These are phyloP conservation scores for Rhinichthys klamathensis DNA, from an alignment of 2,113 vertebrate genomes.

Conservation along the genomic window DNA sequence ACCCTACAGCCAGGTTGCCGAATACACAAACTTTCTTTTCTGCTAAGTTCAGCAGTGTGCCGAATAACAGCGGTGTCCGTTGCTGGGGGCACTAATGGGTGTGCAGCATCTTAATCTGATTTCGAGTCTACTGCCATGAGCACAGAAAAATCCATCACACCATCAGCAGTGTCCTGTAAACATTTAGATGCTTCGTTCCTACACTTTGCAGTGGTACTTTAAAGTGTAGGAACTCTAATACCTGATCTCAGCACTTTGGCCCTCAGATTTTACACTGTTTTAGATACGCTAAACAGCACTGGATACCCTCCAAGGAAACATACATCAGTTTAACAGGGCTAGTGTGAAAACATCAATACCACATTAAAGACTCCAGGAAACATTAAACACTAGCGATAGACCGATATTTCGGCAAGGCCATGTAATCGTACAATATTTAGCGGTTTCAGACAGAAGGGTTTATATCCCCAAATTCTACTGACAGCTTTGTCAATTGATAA, in stretches of 20 bases:
- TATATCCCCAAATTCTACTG: background rate
- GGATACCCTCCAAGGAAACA: background rate
- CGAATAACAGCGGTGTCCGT: background rate
- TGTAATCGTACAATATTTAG: background rate
- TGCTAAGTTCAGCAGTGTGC: constrained; percentile 31
- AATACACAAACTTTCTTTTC: constrained; percentile 20
- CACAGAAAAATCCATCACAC: constrained; percentile 8
- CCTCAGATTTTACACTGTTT: background rate
- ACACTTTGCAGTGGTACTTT: background rate
- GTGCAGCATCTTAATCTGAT: background rate
- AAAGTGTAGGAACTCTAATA: background rate
- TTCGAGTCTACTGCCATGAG: background rate
- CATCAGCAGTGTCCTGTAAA: constrained; percentile 20
- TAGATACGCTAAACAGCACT: background rate
- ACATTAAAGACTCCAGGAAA: constrained; percentile 1
- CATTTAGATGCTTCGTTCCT: constrained; percentile 21
- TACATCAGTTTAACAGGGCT: constrained; percentile 6
- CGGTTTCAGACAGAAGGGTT: background rate
- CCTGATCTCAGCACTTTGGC: background rate
- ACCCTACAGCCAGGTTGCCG: background rate
- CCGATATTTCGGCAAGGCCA: background rate
- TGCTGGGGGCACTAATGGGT: constrained; percentile 17
- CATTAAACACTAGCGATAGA: background rate
- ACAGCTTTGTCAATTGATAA: background rate
- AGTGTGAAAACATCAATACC: constrained; percentile 3